phyloP scores from a whole-genome alignment of 2,113 vertebrate genomes.

The Cryptoleucopteryx plumbea region DNA sequence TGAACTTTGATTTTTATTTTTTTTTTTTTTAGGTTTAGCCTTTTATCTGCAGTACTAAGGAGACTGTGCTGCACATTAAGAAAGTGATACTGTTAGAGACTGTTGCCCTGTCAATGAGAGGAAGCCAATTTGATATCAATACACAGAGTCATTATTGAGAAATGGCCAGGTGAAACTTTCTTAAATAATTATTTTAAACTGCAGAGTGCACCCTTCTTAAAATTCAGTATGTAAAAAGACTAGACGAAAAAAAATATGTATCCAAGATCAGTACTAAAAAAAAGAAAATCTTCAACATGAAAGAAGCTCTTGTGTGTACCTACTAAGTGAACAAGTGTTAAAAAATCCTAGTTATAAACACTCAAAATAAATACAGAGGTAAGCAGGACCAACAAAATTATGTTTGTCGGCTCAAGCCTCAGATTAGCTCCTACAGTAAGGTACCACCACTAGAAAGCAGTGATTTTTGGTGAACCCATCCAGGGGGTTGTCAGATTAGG shows the following conservation, averaged over 20 bases:
- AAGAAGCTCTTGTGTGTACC: neutral
- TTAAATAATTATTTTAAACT: neutral
- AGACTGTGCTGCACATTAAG: neutral
- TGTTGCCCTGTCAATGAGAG: neutral
- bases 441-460: neutral
- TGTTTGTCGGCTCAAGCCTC: neutral
- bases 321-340: neutral
- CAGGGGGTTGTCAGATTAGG: neutral
- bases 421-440: neutral
- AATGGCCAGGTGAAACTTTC: neutral
- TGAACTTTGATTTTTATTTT: neutral
- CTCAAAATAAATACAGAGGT: neutral
- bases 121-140: neutral
- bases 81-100: neutral
- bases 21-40: neutral
- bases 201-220: neutral
- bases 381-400: neutral
- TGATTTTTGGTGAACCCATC: neutral
- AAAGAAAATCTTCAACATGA: neutral
- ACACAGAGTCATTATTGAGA: neutral
- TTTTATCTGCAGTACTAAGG: neutral
- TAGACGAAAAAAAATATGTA: neutral
- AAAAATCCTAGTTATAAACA: neutral
- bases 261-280: neutral
- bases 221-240: neutral